phyloP scores from a whole-genome alignment of 1,140 invertebrate species.

The Agraylea sexmaculata region DNA sequence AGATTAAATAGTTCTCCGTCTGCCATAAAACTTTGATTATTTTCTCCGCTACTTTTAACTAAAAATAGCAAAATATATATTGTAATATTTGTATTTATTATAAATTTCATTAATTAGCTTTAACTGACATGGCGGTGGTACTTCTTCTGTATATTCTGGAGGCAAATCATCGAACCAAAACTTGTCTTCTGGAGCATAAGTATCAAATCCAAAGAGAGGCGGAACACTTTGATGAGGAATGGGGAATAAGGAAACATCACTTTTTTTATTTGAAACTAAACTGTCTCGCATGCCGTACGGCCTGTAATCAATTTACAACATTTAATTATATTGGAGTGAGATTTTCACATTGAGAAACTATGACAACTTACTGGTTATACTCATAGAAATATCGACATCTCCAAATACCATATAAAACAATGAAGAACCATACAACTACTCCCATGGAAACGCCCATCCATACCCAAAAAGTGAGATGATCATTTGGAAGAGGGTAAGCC shows the following conservation, averaged over 20 bases:
- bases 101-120: no score
- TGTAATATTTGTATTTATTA: conserved; percentile 2
- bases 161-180: conserved; percentile 5
- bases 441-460: conserved; percentile 14
- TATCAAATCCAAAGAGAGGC: conserved; percentile 10
- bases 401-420: conserved; percentile 8
- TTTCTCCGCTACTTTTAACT: background rate
- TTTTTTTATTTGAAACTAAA: conserved; percentile 11
- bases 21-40: conserved; percentile 6
- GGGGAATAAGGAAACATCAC: conserved; percentile 14
- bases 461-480: conserved; percentile 4
- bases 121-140: no score
- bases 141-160: no score
- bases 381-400: conserved; percentile 11
- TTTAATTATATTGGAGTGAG: background rate
- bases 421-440: conserved; percentile 8
- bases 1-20: conserved; percentile 3
- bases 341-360: background rate
- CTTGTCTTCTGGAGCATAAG: conserved; percentile 9
- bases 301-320: conserved; percentile 8
- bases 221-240: conserved; percentile 15
- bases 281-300: conserved; percentile 3
- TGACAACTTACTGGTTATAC: conserved; percentile 10
- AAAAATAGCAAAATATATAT: background rate
- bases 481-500: conserved; percentile 9